Conservation (phyloP, 2,113 vertebrate species). For the Semicossyphus pulcher region DNA sequence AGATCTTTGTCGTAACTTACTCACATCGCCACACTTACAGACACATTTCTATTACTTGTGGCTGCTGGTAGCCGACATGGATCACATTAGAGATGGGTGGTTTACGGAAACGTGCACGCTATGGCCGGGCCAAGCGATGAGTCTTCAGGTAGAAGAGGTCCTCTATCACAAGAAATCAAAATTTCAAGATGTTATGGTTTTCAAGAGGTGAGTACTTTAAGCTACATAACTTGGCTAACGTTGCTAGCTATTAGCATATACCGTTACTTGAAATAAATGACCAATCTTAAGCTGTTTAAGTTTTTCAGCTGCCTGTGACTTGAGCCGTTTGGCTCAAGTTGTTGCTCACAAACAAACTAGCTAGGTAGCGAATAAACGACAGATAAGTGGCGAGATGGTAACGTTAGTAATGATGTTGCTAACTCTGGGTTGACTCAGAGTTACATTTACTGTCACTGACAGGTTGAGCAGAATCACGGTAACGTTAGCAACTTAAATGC, state of each 20-base stretch:
- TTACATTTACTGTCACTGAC: background rate
- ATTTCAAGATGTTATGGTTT: constrained; percentile 95
- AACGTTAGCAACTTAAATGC: background rate
- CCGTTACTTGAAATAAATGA: constrained; percentile 19
- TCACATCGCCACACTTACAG: constrained; percentile 44
- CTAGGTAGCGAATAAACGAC: background rate
- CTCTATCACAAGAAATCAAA: constrained; percentile 90
- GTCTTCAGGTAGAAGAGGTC: constrained; percentile 92
- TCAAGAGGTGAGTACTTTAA: constrained; percentile 87
- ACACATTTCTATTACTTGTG: constrained; percentile 42
- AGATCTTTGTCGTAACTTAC: constrained; percentile 25
- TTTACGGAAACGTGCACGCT: constrained; percentile 92
- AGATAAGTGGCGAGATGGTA: too few species aligned
- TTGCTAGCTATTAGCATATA: constrained; percentile 56
- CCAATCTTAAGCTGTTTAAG: background rate
- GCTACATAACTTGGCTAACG: constrained; percentile 38
- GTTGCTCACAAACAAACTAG: background rate
- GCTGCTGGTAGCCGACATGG: constrained; percentile 66
- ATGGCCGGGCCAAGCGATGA: constrained; percentile 95
- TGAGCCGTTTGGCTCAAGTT: background rate
- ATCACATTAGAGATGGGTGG: constrained; percentile 91
- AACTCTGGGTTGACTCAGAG: too few species aligned
- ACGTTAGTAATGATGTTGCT: too few species aligned
- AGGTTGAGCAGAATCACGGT: background rate
- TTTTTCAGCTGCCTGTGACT: background rate